A percentile compares a stretch with the other conserved stretches of the same genome.
Conservation (phyloP, 2,888 invertebrate species). For the Aleiodes alternator region DNA sequence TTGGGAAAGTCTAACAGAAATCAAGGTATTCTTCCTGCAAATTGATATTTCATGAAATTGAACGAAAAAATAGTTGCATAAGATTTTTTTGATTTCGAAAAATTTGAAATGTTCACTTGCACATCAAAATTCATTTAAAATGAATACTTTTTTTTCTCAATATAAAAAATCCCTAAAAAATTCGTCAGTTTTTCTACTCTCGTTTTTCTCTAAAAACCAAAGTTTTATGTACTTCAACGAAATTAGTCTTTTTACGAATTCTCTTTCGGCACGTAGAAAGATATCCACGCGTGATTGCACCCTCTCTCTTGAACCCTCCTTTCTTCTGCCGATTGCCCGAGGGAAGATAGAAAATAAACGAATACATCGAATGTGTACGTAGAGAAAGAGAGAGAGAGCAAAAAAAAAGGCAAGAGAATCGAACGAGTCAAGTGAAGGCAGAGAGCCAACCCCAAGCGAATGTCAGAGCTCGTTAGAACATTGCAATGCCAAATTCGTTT, state of each 20-base stretch:
- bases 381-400: neutral
- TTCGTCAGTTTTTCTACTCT: no score
- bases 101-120: no score
- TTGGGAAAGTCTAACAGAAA: no score
- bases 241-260: slow-evolving; percentile 25
- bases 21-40: no score
- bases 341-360: slow-evolving; percentile 32
- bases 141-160: no score
- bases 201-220: neutral
- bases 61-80: no score
- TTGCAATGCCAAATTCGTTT: slow-evolving; percentile 63
- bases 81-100: no score
- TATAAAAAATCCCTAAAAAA: neutral
- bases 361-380: slow-evolving; percentile 35
- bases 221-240: slow-evolving; percentile 16
- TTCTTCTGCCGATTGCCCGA: slow-evolving; percentile 18
- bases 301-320: neutral
- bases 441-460: slow-evolving; percentile 63
- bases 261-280: slow-evolving; percentile 26
- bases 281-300: slow-evolving; percentile 36
- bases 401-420: slow-evolving; percentile 32
- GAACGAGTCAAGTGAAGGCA: slow-evolving; percentile 40
- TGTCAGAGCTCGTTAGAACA: slow-evolving; percentile 71
- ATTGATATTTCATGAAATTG: no score
- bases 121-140: no score